Base-by-base conservation (phyloP, 2,888 invertebrate genomes). In the Macropis europaea region DNA sequence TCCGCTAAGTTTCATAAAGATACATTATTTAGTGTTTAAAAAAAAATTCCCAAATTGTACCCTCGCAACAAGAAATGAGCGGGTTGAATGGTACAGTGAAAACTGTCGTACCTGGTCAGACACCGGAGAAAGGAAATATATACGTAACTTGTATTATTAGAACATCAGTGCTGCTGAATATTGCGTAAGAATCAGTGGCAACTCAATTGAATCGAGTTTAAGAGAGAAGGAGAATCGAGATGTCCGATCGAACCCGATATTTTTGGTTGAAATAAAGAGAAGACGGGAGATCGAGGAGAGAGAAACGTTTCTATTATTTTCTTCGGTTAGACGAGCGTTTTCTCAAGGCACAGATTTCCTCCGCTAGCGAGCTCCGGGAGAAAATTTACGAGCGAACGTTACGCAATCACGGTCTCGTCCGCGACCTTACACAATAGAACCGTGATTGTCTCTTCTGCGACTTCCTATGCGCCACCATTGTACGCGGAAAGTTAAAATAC, bases 361-460 rank as follows among this genome's bases (percentile, higher is more conserved):
- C 32, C 30, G 24, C n/a, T 9, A 5, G 47, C 3, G 24, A 36
- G 24, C 36, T 7, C 22, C 67, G 6, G 24, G 52, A 7, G 38
- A 19, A 47, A 68, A 69, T 70, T 70, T 70, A 70, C 69, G 69
- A 69, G 59, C 30, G n/a, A 38, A 13, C 45, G 47, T 59, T 70
- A 52, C 59, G 69, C 69, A 45, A 70, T 70, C 69, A 45, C 59
- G 15, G 11, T 50, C 43, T 45, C 56, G 59, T 50, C 50, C 69
- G 17, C 57, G 57, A 69, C 56, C 68, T 52, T 68, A 17, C 38
- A 69, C 68, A 68, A 69, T 69, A n/a, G 68, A 67, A 38, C 19
- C 50, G 36, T 60, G 77, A 76, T 75, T 72, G 64, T 56, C 60
- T 48, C 50, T 52, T 47, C 56, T 48, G 59, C 53, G 60, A 57